Evolutionary conservation across 30 jellyfish, hydroid and myxozoan genomes (phyloP).

Genomic region (Hydractinia echinata): DNA sequence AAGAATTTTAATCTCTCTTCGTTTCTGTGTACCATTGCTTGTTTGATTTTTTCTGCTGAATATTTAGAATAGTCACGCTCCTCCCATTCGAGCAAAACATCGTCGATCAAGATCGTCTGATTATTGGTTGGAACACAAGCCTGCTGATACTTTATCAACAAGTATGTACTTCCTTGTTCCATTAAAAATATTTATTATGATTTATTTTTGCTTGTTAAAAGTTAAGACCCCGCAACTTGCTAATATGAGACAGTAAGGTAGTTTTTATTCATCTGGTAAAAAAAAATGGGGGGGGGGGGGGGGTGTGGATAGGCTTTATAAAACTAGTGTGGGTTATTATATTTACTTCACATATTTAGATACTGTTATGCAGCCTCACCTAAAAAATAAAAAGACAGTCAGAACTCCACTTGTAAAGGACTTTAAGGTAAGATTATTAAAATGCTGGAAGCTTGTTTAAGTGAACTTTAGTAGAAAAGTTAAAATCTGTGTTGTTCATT

Average conservation of each 20-base stretch:
- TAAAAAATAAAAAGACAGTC: slow-evolving; percentile 78
- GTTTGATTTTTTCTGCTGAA: background rate
- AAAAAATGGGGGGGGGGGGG: no score
- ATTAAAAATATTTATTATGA: background rate
- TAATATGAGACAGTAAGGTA: background rate
- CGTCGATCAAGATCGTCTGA: slow-evolving; percentile 95
- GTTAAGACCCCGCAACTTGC: background rate
- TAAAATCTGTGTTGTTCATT: no score
- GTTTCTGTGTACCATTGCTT: no score
- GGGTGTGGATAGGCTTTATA: no score
- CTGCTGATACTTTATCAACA: slow-evolving; percentile 73
- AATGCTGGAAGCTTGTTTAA: background rate
- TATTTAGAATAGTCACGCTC: slow-evolving; percentile 20
- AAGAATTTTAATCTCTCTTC: no score
- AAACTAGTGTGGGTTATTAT: background rate
- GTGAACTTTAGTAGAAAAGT: no score
- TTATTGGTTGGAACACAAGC: slow-evolving; percentile 87
- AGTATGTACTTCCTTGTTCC: slow-evolving; percentile 32
- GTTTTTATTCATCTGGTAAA: background rate
- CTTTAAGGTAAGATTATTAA: slow-evolving; percentile 48
- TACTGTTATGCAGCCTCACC: slow-evolving; percentile 81
- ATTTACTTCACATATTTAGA: slow-evolving; percentile 32
- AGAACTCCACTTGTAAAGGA: slow-evolving; percentile 61
- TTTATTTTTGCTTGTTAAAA: background rate
- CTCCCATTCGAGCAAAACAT: slow-evolving; percentile 82